phyloP scores from a whole-genome alignment of 2,888 invertebrate genomes.

The Epirrhoe tristata region DNA sequence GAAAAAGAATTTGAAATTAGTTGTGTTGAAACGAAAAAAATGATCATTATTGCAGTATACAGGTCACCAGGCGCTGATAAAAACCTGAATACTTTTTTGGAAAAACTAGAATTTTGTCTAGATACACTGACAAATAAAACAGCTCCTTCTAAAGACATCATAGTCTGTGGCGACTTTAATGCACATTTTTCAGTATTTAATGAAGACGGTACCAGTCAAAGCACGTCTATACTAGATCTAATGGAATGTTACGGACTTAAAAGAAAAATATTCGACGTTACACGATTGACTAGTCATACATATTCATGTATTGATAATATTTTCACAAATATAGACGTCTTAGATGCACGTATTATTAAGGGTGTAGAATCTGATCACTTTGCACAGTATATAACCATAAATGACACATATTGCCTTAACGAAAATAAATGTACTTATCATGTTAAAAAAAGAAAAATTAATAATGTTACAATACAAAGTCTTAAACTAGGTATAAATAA shows the following conservation, averaged over 20 bases:
- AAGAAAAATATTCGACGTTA: not conserved
- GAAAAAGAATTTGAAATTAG: slow-evolving; percentile 13
- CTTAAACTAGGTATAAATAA: not conserved
- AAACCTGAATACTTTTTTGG: not conserved
- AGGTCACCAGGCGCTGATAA: not conserved
- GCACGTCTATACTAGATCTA: not conserved
- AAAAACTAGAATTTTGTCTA: slow-evolving; percentile 5
- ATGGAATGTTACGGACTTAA: not conserved
- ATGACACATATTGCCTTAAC: too few species aligned
- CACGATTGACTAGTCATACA: slow-evolving; percentile 1
- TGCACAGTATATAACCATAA: not conserved
- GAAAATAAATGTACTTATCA: not conserved
- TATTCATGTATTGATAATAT: slow-evolving; percentile 9
- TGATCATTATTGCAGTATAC: slow-evolving; percentile 1
- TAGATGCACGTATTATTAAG: not conserved
- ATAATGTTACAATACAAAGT: not conserved
- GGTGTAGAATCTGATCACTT: slow-evolving; percentile 8
- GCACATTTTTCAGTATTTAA: too few species aligned
- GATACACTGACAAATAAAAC: not conserved
- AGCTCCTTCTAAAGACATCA: not conserved
- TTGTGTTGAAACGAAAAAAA: slow-evolving; percentile 1
- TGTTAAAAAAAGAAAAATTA: not conserved
- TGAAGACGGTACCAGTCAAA: not conserved
- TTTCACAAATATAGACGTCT: not conserved
- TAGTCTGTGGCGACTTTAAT: slow-evolving; percentile 7